phyloP scores from a whole-genome alignment of 1,140 invertebrate genomes.

The Leptonema lineaticorne region DNA sequence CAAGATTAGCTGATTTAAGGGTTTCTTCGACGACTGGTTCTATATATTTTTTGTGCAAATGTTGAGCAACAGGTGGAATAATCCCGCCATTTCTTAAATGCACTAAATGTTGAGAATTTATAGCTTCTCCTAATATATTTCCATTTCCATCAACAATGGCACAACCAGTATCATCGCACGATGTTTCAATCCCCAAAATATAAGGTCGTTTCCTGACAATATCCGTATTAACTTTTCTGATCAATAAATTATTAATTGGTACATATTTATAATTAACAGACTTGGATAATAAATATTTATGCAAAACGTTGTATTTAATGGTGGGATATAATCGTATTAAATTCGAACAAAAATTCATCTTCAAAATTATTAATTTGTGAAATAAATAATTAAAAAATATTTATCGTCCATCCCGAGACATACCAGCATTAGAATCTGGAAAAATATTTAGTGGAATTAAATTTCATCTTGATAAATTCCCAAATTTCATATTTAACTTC shows the following conservation, averaged over 20 bases:
- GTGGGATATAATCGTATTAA: no score
- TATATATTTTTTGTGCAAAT: conserved; percentile 81
- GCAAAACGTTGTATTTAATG: no score
- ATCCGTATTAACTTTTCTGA: no score
- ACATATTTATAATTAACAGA: no score
- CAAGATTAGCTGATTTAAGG: conserved; percentile 64
- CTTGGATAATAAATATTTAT: no score
- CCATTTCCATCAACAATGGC: conserved; percentile 77
- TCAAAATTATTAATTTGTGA: no score
- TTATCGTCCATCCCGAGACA: no score
- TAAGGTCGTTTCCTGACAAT: not conserved
- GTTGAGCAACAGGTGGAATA: conserved; percentile 80
- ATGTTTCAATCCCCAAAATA: conserved; percentile 94
- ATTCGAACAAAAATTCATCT: no score
- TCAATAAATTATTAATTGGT: no score
- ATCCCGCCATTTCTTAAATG: conserved; percentile 90
- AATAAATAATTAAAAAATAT: no score
- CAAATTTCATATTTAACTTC: not conserved
- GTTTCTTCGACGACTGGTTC: conserved; percentile 70
- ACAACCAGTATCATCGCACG: conserved; percentile 95
- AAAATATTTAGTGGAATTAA: not conserved
- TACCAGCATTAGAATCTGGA: not conserved
- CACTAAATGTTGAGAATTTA: conserved; percentile 72
- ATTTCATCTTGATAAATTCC: not conserved
- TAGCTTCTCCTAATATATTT: conserved; percentile 74